Evolutionary conservation across 2,797 vertebrate species (phyloP).

Genomic region (Microcaecilia unicolor): DNA sequence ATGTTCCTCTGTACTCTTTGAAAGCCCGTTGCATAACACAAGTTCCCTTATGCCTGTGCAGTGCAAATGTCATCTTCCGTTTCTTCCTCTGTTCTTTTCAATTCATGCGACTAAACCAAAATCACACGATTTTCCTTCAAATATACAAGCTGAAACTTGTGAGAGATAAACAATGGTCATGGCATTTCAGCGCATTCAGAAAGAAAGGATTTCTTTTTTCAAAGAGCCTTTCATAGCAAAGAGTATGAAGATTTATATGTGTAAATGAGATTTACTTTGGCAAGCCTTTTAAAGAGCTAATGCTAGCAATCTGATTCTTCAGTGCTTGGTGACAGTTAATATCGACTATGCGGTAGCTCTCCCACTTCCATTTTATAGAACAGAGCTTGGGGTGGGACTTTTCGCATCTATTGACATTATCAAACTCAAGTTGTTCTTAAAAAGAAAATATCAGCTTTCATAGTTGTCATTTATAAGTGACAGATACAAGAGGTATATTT

Average conservation of each 20-base stretch:
- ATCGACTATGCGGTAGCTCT: constrained; percentile 47
- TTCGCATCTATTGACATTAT: constrained; percentile 48
- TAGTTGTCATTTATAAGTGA: constrained; percentile 35
- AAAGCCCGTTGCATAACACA: constrained; percentile 34
- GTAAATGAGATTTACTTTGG: constrained; percentile 62
- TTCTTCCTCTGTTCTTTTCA: constrained; percentile 30
- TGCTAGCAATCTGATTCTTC: constrained; percentile 51
- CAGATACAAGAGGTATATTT: constrained; percentile 27
- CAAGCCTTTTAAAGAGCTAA: constrained; percentile 55
- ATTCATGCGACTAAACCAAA: constrained; percentile 41
- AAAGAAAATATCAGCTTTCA: constrained; percentile 25
- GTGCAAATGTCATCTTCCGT: constrained; percentile 43
- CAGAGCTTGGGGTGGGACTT: constrained; percentile 32
- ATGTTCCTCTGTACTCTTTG: too few species aligned
- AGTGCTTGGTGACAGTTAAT: constrained; percentile 50
- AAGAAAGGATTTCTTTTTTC: constrained; percentile 66
- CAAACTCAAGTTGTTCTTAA: constrained; percentile 37
- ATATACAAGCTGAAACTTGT: constrained; percentile 55
- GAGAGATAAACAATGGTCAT: constrained; percentile 63
- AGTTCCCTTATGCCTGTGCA: constrained; percentile 36
- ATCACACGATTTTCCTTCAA: constrained; percentile 59
- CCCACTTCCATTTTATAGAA: constrained; percentile 37
- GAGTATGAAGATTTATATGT: constrained; percentile 59
- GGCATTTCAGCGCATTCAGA: constrained; percentile 65
- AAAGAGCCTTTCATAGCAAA: constrained; percentile 59